Evolutionary conservation across 92 coral and sea anemone genomes (phyloP).

Genomic region (Porites lobata): DNA sequence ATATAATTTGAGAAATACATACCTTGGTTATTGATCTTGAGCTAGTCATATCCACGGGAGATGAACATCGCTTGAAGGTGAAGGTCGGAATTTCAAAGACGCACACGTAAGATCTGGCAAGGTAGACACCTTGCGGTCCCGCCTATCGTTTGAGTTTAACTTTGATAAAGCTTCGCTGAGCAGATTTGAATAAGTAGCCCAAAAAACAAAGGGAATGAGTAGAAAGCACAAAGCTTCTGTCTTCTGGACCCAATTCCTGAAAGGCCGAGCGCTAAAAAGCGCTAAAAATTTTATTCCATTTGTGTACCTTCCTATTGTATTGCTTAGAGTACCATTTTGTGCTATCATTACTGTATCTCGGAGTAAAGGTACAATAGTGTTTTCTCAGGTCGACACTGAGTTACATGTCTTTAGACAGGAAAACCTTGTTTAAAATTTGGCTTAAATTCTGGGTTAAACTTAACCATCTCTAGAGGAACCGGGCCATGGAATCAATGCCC

Average conservation of each 20-base stretch:
- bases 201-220: constrained; percentile 73
- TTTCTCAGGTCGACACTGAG: no score
- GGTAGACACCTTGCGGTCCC: constrained; percentile 22
- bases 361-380: no score
- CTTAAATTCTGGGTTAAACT: no score
- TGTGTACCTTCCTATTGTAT: no score
- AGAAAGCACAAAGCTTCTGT: constrained; percentile 41
- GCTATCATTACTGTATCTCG: no score
- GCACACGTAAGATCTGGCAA: neutral
- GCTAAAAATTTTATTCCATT: no score
- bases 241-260: no score
- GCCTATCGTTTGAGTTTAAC: constrained; percentile 8
- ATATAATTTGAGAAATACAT: neutral
- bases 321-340: no score
- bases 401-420: no score
- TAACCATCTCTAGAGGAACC: no score
- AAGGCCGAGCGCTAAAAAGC: no score
- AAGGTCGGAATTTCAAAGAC: constrained; percentile 1
- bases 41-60: neutral
- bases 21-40: neutral
- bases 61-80: neutral
- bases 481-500: constrained; percentile 13
- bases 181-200: constrained; percentile 57
- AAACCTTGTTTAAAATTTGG: no score
- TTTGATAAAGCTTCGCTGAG: constrained; percentile 4